Evolutionary conservation across 2,797 vertebrate species (phyloP), one percentile per base, ranked within the genome.

Genomic region (Dendrocincla fuliginosa): DNA sequence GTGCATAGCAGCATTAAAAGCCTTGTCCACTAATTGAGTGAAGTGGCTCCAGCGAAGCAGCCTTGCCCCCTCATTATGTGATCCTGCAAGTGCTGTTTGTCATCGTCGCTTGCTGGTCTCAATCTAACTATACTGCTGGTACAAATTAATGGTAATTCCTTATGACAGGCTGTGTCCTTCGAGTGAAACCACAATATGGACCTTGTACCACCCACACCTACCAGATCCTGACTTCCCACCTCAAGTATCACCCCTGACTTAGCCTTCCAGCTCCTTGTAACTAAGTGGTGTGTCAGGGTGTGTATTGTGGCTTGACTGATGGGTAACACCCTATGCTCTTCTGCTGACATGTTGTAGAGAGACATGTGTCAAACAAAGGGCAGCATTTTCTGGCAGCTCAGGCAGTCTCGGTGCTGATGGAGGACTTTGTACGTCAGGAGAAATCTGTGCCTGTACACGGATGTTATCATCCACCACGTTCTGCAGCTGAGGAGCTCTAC

Each of bases 11-110:
- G 98, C 98, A 98, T 99, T 99, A 99, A 99, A 99, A 99, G 99
- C 99, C 98, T 95, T 98, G 98, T 98, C 99, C 98, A 97, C 98
- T 99, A 99, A 99, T 99, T 99, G 98, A 99, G 98, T 98, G 98
- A 98, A 98, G 98, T 98, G 13, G 95, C 95, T 96, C 89, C 89
- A 80, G 94, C 35, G 87, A 97, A 96, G 98, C 98, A 96, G 98
- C 97, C 97, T 98, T 97, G 98, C 98, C 98, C 98, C 98, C 98
- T 99, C 98, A 99, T 99, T 99, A 99, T 98, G 98, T 98, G 96
- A 98, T 98, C 97, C 97, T 97, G 98, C 98, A 92, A 98, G 98
- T 98, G 92, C 97, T 98, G 97, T 98, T 98, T 98, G 98, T 98
- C 98, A 98, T 98, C 97, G 96, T 97, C 79, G 95, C 97, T 98